Evolutionary conservation across 2,113 vertebrate species (phyloP).

Genomic region (Megaceryle torquata): DNA sequence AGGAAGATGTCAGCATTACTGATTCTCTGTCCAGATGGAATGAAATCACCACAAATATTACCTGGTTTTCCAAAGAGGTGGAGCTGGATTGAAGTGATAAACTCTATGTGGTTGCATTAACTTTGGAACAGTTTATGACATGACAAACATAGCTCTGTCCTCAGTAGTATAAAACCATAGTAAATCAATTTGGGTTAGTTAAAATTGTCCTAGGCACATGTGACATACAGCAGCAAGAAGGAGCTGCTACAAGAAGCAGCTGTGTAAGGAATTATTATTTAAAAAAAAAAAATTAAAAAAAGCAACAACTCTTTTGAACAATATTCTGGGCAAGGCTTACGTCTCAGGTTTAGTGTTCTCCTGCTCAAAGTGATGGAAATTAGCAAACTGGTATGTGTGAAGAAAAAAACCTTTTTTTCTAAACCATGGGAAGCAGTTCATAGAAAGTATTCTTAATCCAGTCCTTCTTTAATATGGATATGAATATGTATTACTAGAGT

Average conservation of each 20-base stretch:
- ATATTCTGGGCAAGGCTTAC: background rate
- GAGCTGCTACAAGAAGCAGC: background rate
- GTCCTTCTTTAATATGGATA: conserved; percentile 9
- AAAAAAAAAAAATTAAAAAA: too few relatives aligned
- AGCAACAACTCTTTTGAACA: background rate
- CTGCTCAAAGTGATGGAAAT: conserved; percentile 3
- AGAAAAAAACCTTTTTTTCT: background rate
- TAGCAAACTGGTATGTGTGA: background rate
- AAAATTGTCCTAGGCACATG: background rate
- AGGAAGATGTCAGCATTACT: background rate
- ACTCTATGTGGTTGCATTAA: background rate
- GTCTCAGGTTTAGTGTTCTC: background rate
- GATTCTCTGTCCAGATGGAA: background rate
- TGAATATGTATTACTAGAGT: background rate
- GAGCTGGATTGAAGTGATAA: background rate
- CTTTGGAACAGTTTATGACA: background rate
- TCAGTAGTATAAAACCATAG: background rate
- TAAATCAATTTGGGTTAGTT: background rate
- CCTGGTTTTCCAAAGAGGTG: background rate
- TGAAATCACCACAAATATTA: background rate
- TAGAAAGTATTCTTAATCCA: background rate
- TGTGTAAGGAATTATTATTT: background rate
- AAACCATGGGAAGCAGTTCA: background rate
- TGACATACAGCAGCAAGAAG: background rate
- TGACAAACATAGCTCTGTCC: background rate